Evolutionary conservation across 2,888 invertebrate genomes (phyloP), one percentile per base, ranked within the genome.

Genomic region (Syrista parreyssii): DNA sequence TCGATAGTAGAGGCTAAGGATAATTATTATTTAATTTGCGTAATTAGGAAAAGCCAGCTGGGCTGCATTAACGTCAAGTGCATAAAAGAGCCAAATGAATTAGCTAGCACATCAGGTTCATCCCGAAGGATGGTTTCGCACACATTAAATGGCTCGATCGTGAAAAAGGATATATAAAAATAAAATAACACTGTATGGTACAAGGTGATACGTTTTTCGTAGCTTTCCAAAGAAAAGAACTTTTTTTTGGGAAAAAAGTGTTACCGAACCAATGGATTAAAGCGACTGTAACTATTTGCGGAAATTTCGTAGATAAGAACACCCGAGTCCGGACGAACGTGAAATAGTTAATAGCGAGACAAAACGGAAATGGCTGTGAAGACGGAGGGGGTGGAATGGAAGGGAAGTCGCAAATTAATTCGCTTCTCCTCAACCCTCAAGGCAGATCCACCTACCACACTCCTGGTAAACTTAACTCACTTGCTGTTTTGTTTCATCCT

Each of bases 401-500:
- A 55, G 23, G 71, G 71, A 71, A 23, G 35, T 79, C 79, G 69
- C 78, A 87, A 89, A 89, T 88, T 88, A 88, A 89, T 89, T 85
- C 84, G 85, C 31, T 31, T 15, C 71, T 71, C 12, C 71, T 15
- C 15, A 32, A 31, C 15, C 71, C 71, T 33, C 71, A 68, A 36
- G 9, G 32, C 36, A 68, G 55, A 55, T 55, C 55, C 55, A 55
- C 55, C 55, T 55, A 55, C 55, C 55, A 55, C 55, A 55, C 55
- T 55, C 23, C 55, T 15, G 23, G 23, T 23, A 55, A 55, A 55
- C 55, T 55, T 15, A 55, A 55, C 55, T 15, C 55, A 55, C 23
- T 55, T 2, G 68, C 40, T 75, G 75, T 75, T 77, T 75, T 69
- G 68, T 77, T 68, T 77, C 68, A 12, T 74, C 40, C 68, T 77